A percentile compares a stretch with the other conserved stretches of the same genome.
phyloP scores from a whole-genome alignment of 2,797 vertebrate genomes.

The Amblyopsis hoosieri region DNA sequence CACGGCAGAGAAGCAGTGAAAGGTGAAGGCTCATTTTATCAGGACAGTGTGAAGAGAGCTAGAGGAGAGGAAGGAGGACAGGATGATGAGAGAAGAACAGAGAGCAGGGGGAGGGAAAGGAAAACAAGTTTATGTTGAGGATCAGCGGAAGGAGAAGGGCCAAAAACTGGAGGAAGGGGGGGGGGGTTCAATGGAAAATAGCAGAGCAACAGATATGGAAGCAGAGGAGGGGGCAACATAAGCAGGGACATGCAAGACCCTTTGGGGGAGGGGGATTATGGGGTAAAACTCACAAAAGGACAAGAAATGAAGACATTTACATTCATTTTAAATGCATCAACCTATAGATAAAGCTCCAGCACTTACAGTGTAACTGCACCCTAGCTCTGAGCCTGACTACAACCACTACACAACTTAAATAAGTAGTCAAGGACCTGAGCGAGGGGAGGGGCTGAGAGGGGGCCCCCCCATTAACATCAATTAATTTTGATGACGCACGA shows the following conservation, averaged over 20 bases:
- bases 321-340: constrained; percentile 20
- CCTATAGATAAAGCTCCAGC: constrained; percentile 17
- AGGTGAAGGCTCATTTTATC: neutral
- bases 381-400: no score
- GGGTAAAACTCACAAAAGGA: constrained; percentile 41
- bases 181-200: constrained; percentile 44
- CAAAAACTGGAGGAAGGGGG: constrained; percentile 32
- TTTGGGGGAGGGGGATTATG: constrained; percentile 36
- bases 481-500: no score
- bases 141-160: constrained; percentile 52
- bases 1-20: neutral
- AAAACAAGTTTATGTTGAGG: constrained; percentile 76
- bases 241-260: constrained; percentile 43
- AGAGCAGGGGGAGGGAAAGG: constrained; percentile 70
- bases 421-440: no score
- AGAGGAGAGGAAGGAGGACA: constrained; percentile 38
- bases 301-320: neutral
- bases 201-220: constrained; percentile 62
- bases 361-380: no score
- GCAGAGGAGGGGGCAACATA: constrained; percentile 54
- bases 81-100: constrained; percentile 65
- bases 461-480: no score
- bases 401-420: no score
- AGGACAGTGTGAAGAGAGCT: constrained; percentile 34
- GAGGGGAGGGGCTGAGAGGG: no score